Evolutionary conservation across 1,140 invertebrate genomes (phyloP), one percentile per base, ranked within the genome.

Genomic region (Atta cephalotes): DNA sequence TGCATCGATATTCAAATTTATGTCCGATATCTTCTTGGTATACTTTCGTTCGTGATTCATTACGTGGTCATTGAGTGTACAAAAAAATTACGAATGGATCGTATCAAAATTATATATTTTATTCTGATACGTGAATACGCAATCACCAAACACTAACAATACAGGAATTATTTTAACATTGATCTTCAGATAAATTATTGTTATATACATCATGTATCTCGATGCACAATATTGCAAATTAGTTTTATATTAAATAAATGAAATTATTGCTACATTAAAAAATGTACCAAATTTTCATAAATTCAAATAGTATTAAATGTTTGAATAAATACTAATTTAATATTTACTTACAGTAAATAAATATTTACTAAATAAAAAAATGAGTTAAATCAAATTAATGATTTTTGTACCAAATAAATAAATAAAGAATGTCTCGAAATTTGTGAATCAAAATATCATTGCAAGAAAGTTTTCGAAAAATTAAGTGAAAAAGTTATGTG

Each of bases 11-110:
- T 21, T 66, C 3, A 66, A 77, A 80, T 85, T 79, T 77, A 85
- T 85, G 49, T 56, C 84, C 74, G 70, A 35, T 84, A 80, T 66
- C 74, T 85, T 21, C 10, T 60, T 80, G 16, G 14, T 62, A 56
- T 12, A 74, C 10, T 51, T 74, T 84, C 25, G 14, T 49, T 5
- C n/a, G 56, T 76, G 18, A 76, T 76, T 51, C 45, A 31, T 84
- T 25, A 60, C 16, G 25, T 2, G 14, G 18, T 12, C 31, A 18
- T 68, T 10, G 21, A 49, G n/a, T 1, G 12, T 14, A 25, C 66
- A 1, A 60, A 82, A 25, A 62, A 31, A 16, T 74, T 70, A 58
- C 12, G 2, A 5, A 1, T 12, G 18, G 1, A 4, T 28, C 25
- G 16, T 10, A 28, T 70, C 18, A 39, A 31, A 45, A 28, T 51